phyloP scores from a whole-genome alignment of 2,888 invertebrate genomes.

The Cancer borealis region DNA sequence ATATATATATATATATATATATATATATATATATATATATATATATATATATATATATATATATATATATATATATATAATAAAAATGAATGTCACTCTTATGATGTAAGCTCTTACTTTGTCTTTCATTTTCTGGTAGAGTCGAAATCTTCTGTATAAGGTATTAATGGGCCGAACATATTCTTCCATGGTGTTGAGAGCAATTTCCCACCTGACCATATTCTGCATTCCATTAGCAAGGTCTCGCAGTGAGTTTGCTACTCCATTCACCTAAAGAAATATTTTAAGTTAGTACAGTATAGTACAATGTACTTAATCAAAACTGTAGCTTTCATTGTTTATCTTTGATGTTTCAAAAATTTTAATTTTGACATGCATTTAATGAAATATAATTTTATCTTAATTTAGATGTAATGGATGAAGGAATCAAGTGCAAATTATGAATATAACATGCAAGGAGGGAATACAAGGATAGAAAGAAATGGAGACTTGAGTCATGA shows the following conservation, averaged over 20 bases:
- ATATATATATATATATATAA: too few relatives aligned
- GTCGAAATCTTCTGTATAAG: conserved; percentile 73
- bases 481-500: too few relatives aligned
- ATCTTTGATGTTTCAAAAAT: too few relatives aligned
- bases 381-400: too few relatives aligned
- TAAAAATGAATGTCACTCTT: not conserved
- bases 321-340: too few relatives aligned
- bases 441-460: too few relatives aligned
- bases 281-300: not conserved
- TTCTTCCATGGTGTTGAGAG: conserved; percentile 77
- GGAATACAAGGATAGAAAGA: too few relatives aligned
- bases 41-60: too few relatives aligned
- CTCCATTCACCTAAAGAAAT: conserved; percentile 65
- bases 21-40: too few relatives aligned
- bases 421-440: too few relatives aligned
- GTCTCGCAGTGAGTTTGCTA: conserved; percentile 70
- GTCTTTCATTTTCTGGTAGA: conserved; percentile 73
- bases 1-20: too few relatives aligned
- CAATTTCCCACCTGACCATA: conserved; percentile 77
- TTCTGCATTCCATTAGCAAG: conserved; percentile 72
- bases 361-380: too few relatives aligned
- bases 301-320: not conserved
- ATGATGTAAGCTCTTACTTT: conserved; percentile 45
- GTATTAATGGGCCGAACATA: conserved; percentile 75
- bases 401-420: not conserved